A percentile compares a stretch with the other conserved stretches of the same genome.
phyloP scores from a whole-genome alignment of 1,140 invertebrate genomes.

The Leptinotarsa texana region DNA sequence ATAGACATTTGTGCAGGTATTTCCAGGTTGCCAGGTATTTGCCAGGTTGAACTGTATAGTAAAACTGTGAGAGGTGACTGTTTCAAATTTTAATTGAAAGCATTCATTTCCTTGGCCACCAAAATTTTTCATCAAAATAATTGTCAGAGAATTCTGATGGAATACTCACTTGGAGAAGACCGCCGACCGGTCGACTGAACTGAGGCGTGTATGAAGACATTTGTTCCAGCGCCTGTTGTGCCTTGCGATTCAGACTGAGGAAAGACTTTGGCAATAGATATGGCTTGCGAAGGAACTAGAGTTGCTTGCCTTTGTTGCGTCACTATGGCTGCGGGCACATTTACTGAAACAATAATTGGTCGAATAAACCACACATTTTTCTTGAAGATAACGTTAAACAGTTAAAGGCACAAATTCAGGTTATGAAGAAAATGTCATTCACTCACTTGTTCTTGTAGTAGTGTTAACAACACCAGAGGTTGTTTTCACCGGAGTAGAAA shows the following conservation, averaged over 20 bases:
- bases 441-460: constrained; percentile 51
- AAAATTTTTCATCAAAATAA: too few relatives aligned
- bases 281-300: constrained; percentile 48
- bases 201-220: constrained; percentile 48
- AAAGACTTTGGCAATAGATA: constrained; percentile 52
- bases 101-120: too few relatives aligned
- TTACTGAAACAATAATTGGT: constrained; percentile 39
- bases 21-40: too few relatives aligned
- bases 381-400: too few relatives aligned
- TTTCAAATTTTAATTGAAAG: too few relatives aligned
- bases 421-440: too few relatives aligned
- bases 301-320: constrained; percentile 46
- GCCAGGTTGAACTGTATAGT: too few relatives aligned
- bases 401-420: too few relatives aligned
- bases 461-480: constrained; percentile 38
- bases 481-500: constrained; percentile 46
- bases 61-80: too few relatives aligned
- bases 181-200: constrained; percentile 41
- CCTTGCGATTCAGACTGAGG: constrained; percentile 45
- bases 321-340: constrained; percentile 49
- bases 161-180: constrained; percentile 49
- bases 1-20: too few relatives aligned
- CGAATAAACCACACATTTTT: too few relatives aligned
- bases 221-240: constrained; percentile 35
- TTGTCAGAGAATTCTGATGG: too few relatives aligned